Evolutionary conservation across 2,113 vertebrate genomes (phyloP), one percentile per base, ranked within the genome.

Genomic region (Excalfactoria chinensis): DNA sequence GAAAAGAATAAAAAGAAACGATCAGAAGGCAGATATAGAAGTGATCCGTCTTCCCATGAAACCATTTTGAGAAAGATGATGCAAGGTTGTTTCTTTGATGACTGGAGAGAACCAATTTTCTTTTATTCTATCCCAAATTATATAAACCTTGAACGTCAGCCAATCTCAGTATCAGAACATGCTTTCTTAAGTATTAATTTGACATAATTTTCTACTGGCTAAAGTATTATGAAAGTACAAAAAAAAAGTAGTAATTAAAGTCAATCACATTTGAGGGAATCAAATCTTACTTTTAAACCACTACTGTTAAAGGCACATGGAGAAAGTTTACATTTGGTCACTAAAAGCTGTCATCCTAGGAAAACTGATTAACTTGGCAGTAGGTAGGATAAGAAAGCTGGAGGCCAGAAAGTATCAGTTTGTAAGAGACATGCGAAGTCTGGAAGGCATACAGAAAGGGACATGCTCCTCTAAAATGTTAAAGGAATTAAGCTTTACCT

Each of bases 401-500:
- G 64, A 78, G 93, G 94, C 87, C 56, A 73, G 21, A 84, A 88
- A 66, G n/a, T 37, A 89, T 92, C 62, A 67, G 73, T 86, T 97
- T 92, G 35, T 93, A 88, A 66, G 73, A 93, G 77, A 82, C 53
- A n/a, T 43, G 58, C 44, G 18, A 77, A 91, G 79, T 77, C 87
- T 94, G 76, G 74, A 95, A 94, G 60, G 59, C 71, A 63, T 82
- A 58, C 70, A 79, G 74, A 89, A 88, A 90, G 44, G 73, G 73
- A 66, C 70, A 80, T 37, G 49, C 67, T 88, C 68, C 86, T 88
- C 83, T 84, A 84, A 92, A 89, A 90, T 67, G 67, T 87, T 85
- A 34, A 44, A 84, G 34, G 73, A 94, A 93, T 95, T 94, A 95
- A 97, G 64, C 77, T 91, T 26, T 87, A 72, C 90, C 92, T 75